phyloP scores from a whole-genome alignment of 1,140 invertebrate species.

The Lordiphosa stackelbergi region DNA sequence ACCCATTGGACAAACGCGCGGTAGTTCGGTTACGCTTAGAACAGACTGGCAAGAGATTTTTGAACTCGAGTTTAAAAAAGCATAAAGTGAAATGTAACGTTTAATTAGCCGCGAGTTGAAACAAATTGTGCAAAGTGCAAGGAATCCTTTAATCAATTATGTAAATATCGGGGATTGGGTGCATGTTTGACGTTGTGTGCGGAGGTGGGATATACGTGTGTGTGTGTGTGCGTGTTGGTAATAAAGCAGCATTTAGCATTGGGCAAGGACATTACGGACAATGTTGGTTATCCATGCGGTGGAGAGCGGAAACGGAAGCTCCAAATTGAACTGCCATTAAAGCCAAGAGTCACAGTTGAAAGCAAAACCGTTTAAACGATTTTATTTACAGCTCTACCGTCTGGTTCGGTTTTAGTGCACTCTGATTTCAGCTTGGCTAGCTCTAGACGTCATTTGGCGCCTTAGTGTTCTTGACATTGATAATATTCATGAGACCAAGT shows the following conservation, averaged over 20 bases:
- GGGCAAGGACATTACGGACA: constrained; percentile 62
- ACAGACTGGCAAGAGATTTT: constrained; percentile 42
- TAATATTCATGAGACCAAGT: constrained; percentile 58
- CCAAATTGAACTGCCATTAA: constrained; percentile 73
- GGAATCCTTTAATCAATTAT: constrained; percentile 22
- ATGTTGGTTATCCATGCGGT: constrained; percentile 5
- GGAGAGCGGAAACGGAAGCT: constrained; percentile 63
- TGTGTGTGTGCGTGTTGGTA: constrained; percentile 20
- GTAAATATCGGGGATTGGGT: constrained; percentile 16
- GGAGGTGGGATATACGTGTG: constrained; percentile 1
- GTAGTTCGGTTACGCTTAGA: constrained; percentile 7
- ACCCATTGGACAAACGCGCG: constrained; percentile 54
- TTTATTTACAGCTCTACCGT: constrained; percentile 23
- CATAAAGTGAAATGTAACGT: constrained; percentile 34
- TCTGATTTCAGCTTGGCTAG: constrained; percentile 27
- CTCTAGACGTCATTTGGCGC: constrained; percentile 39
- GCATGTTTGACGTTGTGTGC: neutral
- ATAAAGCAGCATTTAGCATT: constrained; percentile 30
- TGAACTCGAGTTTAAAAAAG: constrained; percentile 49
- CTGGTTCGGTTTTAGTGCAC: constrained; percentile 11
- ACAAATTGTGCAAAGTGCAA: constrained; percentile 7
- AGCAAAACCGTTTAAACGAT: constrained; percentile 28
- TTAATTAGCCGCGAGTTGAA: constrained; percentile 22
- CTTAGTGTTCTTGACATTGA: constrained; percentile 47
- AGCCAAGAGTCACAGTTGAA: constrained; percentile 28